Evolutionary conservation across 2,797 vertebrate species (phyloP).

Genomic region (Hemitrygon akajei): DNA sequence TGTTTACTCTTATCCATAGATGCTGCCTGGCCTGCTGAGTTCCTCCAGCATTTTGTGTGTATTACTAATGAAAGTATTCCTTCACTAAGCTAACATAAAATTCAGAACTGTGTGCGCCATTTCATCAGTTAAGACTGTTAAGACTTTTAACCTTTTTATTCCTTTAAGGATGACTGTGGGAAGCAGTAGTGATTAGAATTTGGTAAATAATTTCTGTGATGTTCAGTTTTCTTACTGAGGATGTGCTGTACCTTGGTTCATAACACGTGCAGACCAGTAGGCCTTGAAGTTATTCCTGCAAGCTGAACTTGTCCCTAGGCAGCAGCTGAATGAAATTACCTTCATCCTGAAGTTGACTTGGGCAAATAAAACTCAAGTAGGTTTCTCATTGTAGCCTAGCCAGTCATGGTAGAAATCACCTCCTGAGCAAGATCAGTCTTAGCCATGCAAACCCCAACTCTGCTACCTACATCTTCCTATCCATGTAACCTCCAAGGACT

Average conservation of each 20-base stretch:
- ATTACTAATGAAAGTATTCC: background rate
- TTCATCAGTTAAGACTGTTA: background rate
- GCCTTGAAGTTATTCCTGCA: background rate
- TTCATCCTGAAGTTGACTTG: too few relatives aligned
- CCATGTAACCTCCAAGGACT: background rate
- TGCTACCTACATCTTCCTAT: background rate
- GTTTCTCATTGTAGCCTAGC: background rate
- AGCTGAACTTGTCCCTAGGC: too few relatives aligned
- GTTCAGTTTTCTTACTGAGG: background rate
- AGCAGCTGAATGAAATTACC: too few relatives aligned
- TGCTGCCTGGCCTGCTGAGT: too few relatives aligned
- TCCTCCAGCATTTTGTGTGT: too few relatives aligned
- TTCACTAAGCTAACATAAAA: background rate
- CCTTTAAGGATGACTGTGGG: background rate
- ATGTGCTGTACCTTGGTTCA: background rate
- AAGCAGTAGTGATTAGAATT: background rate
- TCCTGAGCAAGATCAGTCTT: background rate
- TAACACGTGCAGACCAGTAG: background rate
- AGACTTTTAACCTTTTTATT: background rate
- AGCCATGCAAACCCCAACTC: background rate
- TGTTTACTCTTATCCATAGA: too few relatives aligned
- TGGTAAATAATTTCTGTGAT: background rate
- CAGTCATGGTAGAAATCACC: too few relatives aligned
- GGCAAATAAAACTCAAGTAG: too few relatives aligned
- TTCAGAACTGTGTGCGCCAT: background rate